Evolutionary conservation across 2,888 invertebrate species (phyloP), one percentile per base, ranked within the genome.

Genomic region (Mystacides longicornis): DNA sequence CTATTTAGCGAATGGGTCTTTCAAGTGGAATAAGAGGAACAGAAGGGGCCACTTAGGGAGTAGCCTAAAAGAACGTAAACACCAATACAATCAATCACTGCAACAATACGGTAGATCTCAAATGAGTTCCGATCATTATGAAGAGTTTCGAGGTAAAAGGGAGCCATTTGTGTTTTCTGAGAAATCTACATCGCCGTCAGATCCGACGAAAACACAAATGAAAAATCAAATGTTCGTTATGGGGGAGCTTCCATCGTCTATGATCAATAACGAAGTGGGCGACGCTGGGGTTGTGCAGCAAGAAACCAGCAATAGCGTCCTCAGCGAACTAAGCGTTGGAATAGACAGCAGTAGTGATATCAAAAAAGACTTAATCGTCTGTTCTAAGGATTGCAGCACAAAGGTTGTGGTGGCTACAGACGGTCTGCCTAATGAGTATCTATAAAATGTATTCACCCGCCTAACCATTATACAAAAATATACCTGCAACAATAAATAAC

Each of bases 61-160:
- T n/a, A 27, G 47, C 18, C 31, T 60, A 46, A 60, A 60, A 46
- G 58, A 60, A 20, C 59, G 55, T 31, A 60, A 60, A 51, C 60
- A 60, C 14, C 56, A 53, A 23, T 60, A 59, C 52, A 60, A 60
- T 42, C 59, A 58, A 37, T 52, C 60, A 3, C 56, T 60, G 1
- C 45, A 56, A 22, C 56, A 51, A 21, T 60, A 60, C 43, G 51
- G 45, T 11, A 31, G 51, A 21, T 20, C 50, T 18, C 4, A 51
- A 20, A 60, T 54, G 42, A 51, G 49, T 22, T 51, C 56, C 9
- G 57, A 60, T 16, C 59, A 56, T 23, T 49, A 56, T 20, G 53
- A 56, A 19, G 56, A 56, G 48, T 49, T 52, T 51, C 52, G 53
- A 14, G 52, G 50, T 3, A 56, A 53, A 23, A 49, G 52, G 37